These are phyloP conservation scores for Eristalinus aeneus DNA, from an alignment of 2,888 invertebrate species.

Conservation along the genomic window DNA sequence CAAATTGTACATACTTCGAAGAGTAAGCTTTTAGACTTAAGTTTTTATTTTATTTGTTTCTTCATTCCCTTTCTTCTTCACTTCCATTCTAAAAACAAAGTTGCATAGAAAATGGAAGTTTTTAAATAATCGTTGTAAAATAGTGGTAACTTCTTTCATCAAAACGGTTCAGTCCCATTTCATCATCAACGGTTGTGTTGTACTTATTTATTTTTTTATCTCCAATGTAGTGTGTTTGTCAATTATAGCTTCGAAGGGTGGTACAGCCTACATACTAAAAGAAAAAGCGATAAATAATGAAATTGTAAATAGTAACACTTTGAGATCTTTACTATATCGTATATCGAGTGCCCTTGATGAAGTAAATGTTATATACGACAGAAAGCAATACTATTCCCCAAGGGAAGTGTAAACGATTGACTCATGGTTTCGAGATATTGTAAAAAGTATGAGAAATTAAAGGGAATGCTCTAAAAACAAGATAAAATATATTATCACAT, in stretches of 20 bases:
- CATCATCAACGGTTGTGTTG: not conserved
- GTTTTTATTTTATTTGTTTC: no score
- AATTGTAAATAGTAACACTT: constrained; percentile 40
- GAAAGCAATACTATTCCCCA: not conserved
- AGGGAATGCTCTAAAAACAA: not conserved
- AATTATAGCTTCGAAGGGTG: constrained; percentile 30
- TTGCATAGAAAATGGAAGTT: no score
- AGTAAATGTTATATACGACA: not conserved
- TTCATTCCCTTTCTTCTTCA: no score
- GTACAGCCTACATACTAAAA: not conserved
- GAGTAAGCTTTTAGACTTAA: no score
- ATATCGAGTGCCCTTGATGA: constrained; percentile 37
- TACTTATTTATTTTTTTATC: not conserved
- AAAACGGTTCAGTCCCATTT: not conserved
- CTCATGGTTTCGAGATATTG: constrained; percentile 55
- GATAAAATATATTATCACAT: not conserved
- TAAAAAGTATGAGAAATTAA: constrained; percentile 1
- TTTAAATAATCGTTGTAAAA: no score
- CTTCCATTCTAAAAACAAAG: no score
- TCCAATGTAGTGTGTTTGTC: constrained; percentile 33
- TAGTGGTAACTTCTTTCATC: not conserved
- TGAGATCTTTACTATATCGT: constrained; percentile 5
- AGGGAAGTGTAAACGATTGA: constrained; percentile 18
- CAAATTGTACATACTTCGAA: no score
- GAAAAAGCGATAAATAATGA: not conserved